These are phyloP conservation scores for Carassius gibelio DNA, from an alignment of 2,113 vertebrate species.

Conservation along the genomic window DNA sequence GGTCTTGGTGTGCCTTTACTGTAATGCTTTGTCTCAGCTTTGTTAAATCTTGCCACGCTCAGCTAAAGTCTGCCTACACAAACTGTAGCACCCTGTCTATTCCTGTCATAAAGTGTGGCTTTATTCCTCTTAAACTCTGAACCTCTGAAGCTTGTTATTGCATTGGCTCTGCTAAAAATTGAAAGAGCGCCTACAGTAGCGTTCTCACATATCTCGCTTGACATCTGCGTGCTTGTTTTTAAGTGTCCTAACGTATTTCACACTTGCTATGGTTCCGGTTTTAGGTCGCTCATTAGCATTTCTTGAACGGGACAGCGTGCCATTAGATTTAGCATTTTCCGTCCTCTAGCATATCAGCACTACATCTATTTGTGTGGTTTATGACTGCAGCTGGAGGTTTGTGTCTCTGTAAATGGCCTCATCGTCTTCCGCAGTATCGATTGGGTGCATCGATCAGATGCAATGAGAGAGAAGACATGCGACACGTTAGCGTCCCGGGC, in stretches of 20 bases:
- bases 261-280: not conserved
- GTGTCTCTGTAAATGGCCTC: constrained; percentile 52
- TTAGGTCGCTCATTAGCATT: constrained; percentile 24
- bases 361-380: constrained; percentile 58
- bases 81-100: constrained; percentile 3
- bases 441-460: constrained; percentile 58
- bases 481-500: constrained; percentile 41
- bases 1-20: constrained; percentile 30
- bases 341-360: constrained; percentile 48
- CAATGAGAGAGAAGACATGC: constrained; percentile 50
- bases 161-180: not conserved
- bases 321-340: constrained; percentile 32
- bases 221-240: constrained; percentile 10
- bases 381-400: constrained; percentile 44
- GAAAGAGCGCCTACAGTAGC: not conserved
- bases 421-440: constrained; percentile 56
- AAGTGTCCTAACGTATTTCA: not conserved
- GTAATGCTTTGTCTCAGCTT: constrained; percentile 32
- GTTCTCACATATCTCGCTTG: not conserved
- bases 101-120: constrained; percentile 22
- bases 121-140: constrained; percentile 23
- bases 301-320: not conserved
- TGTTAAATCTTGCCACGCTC: constrained; percentile 45
- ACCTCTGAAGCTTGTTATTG: constrained; percentile 20
- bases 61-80: constrained; percentile 41